Base-by-base conservation (phyloP, 2,888 invertebrate genomes). In the Eupithecia centaureata region DNA sequence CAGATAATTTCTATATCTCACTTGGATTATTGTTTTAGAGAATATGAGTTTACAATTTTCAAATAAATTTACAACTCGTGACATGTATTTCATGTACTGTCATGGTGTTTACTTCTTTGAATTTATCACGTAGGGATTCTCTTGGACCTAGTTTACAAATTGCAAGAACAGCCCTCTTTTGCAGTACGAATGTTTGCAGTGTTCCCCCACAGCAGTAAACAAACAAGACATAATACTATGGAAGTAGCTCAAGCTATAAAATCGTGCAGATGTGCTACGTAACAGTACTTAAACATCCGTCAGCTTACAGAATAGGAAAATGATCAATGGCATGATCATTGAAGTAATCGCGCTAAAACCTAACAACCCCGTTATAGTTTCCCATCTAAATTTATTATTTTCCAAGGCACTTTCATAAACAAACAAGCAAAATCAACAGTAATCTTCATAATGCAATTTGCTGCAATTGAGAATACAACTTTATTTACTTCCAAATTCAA, bases 401-500 rank as follows among this genome's bases (percentile, higher is more conserved):
- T 61, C 22, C 12, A 15, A 32, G 47, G 47, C 25, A 68, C 56
- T 56, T 61, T 61, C 33, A 35, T 64, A 33, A 61, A 12, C 38
- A 56, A 58, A 58, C 30, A 38, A 58, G 64, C 56, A 63, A 67
- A 65, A 68, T 67, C 63, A 69, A 66, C 30, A 65, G 63, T 58
- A 74, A 77, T 78, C 76, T 77, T 71, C 76, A 77, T 77, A 76
- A 77, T 73, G 68, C 74, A 79, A 79, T 77, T 70, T 76, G 58
- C 72, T 63, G 71, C 71, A 69, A 78, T 76, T 79, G 77, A 79
- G 78, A 79, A 80, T 78, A 76, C 77, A 77, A 71, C 77, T 79
- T 76, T 78, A 78, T 78, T 77, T 76, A 74, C 66, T 74, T 75
- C 71, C 74, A 74, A 83, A 84, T 83, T 84, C 82, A 85, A 87